A percentile compares a stretch with the other conserved stretches of the same genome.
Conservation (phyloP, 2,888 invertebrate genomes). For the Stenolophus ochropezus region DNA sequence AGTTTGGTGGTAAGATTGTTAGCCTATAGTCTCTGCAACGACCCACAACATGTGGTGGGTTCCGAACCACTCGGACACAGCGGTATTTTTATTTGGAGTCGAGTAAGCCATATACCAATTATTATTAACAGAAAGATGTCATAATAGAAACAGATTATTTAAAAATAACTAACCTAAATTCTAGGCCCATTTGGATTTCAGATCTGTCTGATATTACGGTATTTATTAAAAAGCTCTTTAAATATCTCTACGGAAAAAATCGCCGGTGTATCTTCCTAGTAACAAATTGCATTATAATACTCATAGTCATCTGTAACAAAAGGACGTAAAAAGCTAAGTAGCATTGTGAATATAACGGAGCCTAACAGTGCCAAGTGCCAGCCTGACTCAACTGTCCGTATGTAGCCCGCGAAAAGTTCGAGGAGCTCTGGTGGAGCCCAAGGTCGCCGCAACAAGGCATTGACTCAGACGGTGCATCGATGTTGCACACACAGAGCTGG, state of each 20-base stretch:
- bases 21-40: no score
- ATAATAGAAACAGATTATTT: no score
- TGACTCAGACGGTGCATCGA: constrained; percentile 43
- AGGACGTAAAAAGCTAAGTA: constrained; percentile 24
- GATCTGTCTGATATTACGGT: no score
- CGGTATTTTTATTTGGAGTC: no score
- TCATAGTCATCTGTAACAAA: background rate
- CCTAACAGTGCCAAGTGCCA: constrained; percentile 34
- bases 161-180: no score
- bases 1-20: no score
- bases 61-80: no score
- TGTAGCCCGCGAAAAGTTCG: constrained; percentile 28
- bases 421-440: constrained; percentile 27
- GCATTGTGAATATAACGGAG: constrained; percentile 34
- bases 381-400: constrained; percentile 24
- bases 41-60: no score
- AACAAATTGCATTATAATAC: constrained; percentile 25
- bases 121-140: no score
- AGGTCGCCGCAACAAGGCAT: constrained; percentile 37
- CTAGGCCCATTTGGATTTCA: no score
- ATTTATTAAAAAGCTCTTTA: background rate
- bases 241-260: background rate
- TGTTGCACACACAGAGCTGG: constrained; percentile 10
- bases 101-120: no score
- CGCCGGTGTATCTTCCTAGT: background rate